These are phyloP conservation scores for Aphaenogaster rudis DNA, from an alignment of 1,140 invertebrate species.

Conservation along the genomic window DNA sequence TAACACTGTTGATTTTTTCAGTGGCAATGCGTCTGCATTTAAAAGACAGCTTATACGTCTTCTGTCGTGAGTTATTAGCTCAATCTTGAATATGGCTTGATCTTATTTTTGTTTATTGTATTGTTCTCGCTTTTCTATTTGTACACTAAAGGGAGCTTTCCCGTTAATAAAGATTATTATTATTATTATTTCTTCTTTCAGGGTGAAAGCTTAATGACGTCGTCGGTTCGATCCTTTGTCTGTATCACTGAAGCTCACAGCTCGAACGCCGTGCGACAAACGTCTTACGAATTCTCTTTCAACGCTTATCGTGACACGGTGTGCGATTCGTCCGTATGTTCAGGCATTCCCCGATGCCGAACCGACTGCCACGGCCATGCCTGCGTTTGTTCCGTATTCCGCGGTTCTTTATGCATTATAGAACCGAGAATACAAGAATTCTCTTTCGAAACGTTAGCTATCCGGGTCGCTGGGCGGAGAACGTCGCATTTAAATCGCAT, in stretches of 20 bases:
- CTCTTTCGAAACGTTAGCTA: slow-evolving; percentile 32
- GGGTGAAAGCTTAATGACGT: slow-evolving; percentile 46
- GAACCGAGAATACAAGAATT: slow-evolving; percentile 46
- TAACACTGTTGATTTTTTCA: too few relatives aligned
- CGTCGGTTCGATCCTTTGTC: slow-evolving; percentile 25
- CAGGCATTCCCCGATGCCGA: neutral
- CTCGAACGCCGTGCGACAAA: slow-evolving; percentile 30
- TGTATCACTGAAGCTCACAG: slow-evolving; percentile 1
- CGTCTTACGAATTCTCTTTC: slow-evolving; percentile 58
- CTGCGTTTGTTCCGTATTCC: slow-evolving; percentile 52
- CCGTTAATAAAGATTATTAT: too few relatives aligned
- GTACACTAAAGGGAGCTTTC: too few relatives aligned
- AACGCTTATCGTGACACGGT: slow-evolving; percentile 17
- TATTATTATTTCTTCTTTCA: slow-evolving; percentile 23
- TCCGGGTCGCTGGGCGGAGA: neutral
- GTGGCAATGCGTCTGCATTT: too few relatives aligned
- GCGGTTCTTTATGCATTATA: slow-evolving; percentile 54
- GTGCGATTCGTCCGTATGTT: slow-evolving; percentile 44
- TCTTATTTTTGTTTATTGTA: too few relatives aligned
- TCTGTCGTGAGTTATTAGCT: too few relatives aligned
- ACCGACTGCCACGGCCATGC: neutral
- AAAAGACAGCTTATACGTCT: too few relatives aligned
- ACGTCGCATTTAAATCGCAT: slow-evolving; percentile 40
- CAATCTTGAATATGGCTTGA: too few relatives aligned
- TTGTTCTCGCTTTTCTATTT: too few relatives aligned